Evolutionary conservation across 2,888 invertebrate species (phyloP), one percentile per base, ranked within the genome.

Genomic region (Ophion costatus): DNA sequence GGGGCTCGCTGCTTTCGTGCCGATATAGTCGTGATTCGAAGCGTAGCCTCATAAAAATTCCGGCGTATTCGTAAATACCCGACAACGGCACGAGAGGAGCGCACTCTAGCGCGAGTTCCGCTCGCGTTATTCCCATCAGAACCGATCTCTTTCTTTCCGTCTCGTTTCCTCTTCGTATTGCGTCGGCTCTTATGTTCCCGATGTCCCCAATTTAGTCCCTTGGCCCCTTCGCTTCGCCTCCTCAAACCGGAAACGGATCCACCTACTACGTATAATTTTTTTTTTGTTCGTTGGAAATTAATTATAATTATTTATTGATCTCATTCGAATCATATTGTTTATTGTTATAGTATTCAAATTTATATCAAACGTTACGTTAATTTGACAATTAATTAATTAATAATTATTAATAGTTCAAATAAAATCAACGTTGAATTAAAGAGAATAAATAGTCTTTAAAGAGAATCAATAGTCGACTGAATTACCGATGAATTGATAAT

Each of bases 21-120:
- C 84, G 84, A 45, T 45, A 79, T 78, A 74, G 84, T 84, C 84
- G 84, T 84, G 84, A 79, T 85, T 82, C 77, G 45, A 85, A 84
- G 81, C 83, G 83, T 85, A 66, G 81, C 84, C 84, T 86, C 87
- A 87, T 88, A 87, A 87, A 87, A 86, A 85, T 87, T 87, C 86
- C 88, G 63, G 57, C 61, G 79, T 78, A 84, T 88, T 87, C 85
- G 85, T 86, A 85, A 87, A 88, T 87, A 85, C 75, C 83, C 84
- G 51, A 51, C 66, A 67, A 33, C 45, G 69, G 42, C 69, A 74
- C 45, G 67, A 67, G 78, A 81, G 69, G 75, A 78, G 74, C 77
- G 20, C 71, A 59, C 69, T 79, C 57, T 29, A 70, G 14, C 64
- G 71, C 56, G 59, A 66, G 69, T 84, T 66, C 69, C 76, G 63